Conservation (phyloP, 2,113 vertebrate genomes). For the Corapipo altera region DNA sequence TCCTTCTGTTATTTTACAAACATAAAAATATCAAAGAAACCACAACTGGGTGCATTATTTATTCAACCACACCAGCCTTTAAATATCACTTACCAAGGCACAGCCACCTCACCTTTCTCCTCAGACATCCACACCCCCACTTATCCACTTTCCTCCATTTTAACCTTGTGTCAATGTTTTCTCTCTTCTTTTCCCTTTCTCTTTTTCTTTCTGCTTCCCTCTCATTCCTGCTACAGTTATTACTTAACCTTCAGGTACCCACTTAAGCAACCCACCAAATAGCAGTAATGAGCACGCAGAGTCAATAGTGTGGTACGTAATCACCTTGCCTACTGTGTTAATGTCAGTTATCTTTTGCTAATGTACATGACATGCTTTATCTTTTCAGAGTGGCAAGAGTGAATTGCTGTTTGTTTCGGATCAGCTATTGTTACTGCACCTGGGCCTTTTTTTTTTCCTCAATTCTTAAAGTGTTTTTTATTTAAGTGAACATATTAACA, state of each 20-base stretch:
- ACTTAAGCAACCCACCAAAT: constrained; percentile 73
- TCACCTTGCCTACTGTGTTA: constrained; percentile 73
- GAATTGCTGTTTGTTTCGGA: constrained; percentile 68
- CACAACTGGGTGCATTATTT: constrained; percentile 24
- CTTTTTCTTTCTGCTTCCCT: constrained; percentile 18
- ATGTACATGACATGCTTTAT: constrained; percentile 70
- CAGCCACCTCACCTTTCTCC: constrained; percentile 61
- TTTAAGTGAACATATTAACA: neutral
- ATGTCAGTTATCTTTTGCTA: constrained; percentile 74
- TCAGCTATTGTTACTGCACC: constrained; percentile 63
- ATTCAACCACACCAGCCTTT: constrained; percentile 30
- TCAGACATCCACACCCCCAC: constrained; percentile 52
- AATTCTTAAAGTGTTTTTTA: neutral
- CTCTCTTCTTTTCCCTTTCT: constrained; percentile 39
- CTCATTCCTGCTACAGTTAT: constrained; percentile 60
- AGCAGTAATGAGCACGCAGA: constrained; percentile 67
- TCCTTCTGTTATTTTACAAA: neutral
- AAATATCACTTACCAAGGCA: constrained; percentile 49
- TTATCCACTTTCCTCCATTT: constrained; percentile 65
- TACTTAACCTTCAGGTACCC: constrained; percentile 75
- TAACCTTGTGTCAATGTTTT: constrained; percentile 66
- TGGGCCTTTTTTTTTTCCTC: neutral
- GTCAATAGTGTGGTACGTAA: constrained; percentile 69
- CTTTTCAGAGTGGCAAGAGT: constrained; percentile 46
- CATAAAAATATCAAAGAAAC: neutral